Evolutionary conservation across 2,888 invertebrate genomes (phyloP), one percentile per base, ranked within the genome.

Genomic region (Eumacrocentrus americanus): DNA sequence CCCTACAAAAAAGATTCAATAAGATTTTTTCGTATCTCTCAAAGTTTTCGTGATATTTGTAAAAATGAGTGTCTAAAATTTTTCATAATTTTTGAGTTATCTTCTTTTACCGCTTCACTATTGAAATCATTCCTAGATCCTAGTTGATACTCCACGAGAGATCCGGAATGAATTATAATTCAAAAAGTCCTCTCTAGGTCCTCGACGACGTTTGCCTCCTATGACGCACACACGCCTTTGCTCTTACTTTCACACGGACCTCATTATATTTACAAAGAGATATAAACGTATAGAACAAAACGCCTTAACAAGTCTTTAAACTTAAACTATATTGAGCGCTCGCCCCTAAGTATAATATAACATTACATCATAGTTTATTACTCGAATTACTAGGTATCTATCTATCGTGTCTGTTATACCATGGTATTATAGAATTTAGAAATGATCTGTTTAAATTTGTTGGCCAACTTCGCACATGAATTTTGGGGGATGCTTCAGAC

Each of bases 181-280:
- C 14, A 7, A 35, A 46, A 22, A 52, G 23, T 20, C 16, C 14
- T 12, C 18, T n/a, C 14, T 52, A 9, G 23, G 23, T 38, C 23
- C 18, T 46, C 6, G 7, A 46, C 25, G 23, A 12, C 12, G 7
- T 2, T 12, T 4, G 35, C 40, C 11, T 42, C 34, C 9, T 12
- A 40, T 42, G 40, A 40, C 38, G 16, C 11, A 50, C 48, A 29
- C 40, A 58, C 42, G 50, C 42, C 48, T 47, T 20, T 25, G 40
- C 48, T 60, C 40, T 55, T 60, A 60, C 60, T 60, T 60, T 60
- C 60, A 60, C 60, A 55, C 50, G 54, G 60, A 29, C 35, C 54
- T 60, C 20, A 60, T 60, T 60, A 54, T n/a, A n/a, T 38, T 42
- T 46, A 34, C 12, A 50, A n/a, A 44, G 23, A 40, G 11, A 34